A percentile compares a stretch with the other conserved stretches of the same genome.
Evolutionary conservation across 1,140 invertebrate species (phyloP).

Genomic region (Ostrea edulis): DNA sequence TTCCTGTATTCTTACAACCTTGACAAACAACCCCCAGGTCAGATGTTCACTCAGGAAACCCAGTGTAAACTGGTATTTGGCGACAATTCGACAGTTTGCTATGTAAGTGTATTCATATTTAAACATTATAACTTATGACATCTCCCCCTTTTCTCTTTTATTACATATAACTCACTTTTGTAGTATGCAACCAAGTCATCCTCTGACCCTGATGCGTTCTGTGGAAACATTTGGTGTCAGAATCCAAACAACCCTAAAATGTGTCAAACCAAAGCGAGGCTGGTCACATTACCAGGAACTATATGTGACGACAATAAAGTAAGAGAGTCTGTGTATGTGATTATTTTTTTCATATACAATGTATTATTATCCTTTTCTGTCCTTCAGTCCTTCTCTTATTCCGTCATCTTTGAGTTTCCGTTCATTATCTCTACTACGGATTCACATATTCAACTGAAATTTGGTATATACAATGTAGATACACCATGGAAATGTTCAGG

Average conservation of each 20-base stretch:
- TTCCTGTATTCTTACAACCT: not conserved
- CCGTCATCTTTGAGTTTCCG: too few species aligned
- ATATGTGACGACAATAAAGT: not conserved
- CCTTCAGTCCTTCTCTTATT: too few species aligned
- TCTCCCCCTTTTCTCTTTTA: too few species aligned
- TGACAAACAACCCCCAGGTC: not conserved
- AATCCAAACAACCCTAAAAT: slow-evolving; percentile 19
- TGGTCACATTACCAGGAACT: not conserved
- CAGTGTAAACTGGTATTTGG: slow-evolving; percentile 20
- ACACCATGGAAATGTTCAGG: too few species aligned
- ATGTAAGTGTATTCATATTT: not conserved
- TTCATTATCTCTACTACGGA: too few species aligned
- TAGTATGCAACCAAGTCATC: not conserved
- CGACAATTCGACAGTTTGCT: not conserved
- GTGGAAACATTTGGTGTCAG: slow-evolving; percentile 6
- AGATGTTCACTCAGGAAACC: not conserved
- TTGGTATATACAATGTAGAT: too few species aligned
- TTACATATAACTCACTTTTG: not conserved
- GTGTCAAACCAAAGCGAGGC: slow-evolving; percentile 33
- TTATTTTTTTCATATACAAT: too few species aligned
- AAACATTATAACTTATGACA: too few species aligned
- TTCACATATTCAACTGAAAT: too few species aligned
- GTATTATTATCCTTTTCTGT: too few species aligned
- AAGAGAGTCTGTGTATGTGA: not conserved
- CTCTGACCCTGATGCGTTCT: not conserved